These are phyloP conservation scores for Eupithecia abbreviata DNA, from an alignment of 2,888 invertebrate species.

Conservation along the genomic window DNA sequence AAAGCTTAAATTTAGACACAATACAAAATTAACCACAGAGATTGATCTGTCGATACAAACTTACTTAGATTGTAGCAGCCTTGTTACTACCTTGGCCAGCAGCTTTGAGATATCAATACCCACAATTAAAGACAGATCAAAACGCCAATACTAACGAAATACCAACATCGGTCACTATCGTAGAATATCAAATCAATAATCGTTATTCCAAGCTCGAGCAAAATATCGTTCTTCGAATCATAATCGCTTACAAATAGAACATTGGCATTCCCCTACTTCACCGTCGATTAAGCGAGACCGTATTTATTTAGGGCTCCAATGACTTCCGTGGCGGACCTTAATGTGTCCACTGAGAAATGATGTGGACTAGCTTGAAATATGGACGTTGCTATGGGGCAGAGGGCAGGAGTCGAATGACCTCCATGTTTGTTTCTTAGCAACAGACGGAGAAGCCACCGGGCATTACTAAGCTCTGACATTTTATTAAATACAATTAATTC, in stretches of 20 bases:
- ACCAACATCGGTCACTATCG: not conserved
- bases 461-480: not conserved
- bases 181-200: not conserved
- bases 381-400: conserved; percentile 42
- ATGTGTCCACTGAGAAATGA: conserved; percentile 73
- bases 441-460: not conserved
- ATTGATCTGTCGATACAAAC: not conserved
- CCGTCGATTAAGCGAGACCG: conserved; percentile 77
- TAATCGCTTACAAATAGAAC: conserved; percentile 59
- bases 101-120: not conserved
- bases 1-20: not conserved
- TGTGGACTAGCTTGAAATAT: conserved; percentile 54
- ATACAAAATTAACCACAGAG: not conserved
- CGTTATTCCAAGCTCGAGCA: conserved; percentile 13
- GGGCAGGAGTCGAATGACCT: not conserved
- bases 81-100: not conserved
- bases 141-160: not conserved
- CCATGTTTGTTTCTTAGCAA: not conserved
- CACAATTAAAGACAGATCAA: not conserved
- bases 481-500: not conserved
- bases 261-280: conserved; percentile 62
- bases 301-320: conserved; percentile 76
- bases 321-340: conserved; percentile 60
- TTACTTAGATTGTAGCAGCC: not conserved
- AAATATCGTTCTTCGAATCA: conserved; percentile 45